Evolutionary conservation across 2,797 vertebrate genomes (phyloP).

Genomic region (Anableps anableps): DNA sequence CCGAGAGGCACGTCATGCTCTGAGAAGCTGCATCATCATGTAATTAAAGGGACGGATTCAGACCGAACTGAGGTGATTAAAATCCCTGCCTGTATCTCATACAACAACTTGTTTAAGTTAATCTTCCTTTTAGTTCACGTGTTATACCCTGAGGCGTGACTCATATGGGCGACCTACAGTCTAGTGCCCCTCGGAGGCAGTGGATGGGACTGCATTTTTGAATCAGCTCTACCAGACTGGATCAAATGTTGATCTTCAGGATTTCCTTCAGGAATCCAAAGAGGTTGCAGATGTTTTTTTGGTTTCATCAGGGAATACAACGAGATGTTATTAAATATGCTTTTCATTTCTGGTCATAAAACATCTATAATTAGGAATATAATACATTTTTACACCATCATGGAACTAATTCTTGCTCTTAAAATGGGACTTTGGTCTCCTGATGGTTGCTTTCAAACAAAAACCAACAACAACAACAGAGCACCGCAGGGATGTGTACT

Average conservation of each 20-base stretch:
- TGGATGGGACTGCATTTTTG: background rate
- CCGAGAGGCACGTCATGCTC: constrained; percentile 34
- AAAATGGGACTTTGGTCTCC: background rate
- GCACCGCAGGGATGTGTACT: background rate
- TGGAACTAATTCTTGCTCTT: background rate
- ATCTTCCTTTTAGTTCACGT: background rate
- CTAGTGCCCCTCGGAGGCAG: background rate
- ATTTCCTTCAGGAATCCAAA: no score
- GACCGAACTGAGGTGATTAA: constrained; percentile 51
- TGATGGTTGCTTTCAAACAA: background rate
- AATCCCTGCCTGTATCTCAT: constrained; percentile 9
- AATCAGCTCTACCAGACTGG: background rate
- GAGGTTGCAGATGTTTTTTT: background rate
- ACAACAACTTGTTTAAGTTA: background rate
- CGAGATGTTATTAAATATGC: no score
- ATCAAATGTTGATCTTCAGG: background rate
- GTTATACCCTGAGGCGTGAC: no score
- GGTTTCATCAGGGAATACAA: no score
- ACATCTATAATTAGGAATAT: background rate
- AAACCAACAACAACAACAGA: background rate
- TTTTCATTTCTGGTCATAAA: background rate
- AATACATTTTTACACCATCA: background rate
- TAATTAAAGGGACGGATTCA: constrained; percentile 53
- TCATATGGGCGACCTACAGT: background rate
- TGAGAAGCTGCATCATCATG: constrained; percentile 50